These are phyloP conservation scores for Agapornis canus DNA, from an alignment of 2,797 vertebrate species.

Conservation along the genomic window DNA sequence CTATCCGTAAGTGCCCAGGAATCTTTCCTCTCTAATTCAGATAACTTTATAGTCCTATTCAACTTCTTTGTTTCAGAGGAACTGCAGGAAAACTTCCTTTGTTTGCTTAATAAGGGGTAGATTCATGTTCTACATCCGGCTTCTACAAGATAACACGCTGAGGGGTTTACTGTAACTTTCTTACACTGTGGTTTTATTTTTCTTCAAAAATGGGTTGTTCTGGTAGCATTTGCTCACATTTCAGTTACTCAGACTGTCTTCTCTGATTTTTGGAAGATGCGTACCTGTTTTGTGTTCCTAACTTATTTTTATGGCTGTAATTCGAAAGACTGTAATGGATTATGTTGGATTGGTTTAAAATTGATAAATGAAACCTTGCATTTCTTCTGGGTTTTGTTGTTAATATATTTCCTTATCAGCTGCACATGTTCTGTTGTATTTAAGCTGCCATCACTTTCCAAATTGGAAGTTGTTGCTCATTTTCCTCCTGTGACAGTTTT, in stretches of 20 bases:
- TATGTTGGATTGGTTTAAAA: conserved; percentile 22
- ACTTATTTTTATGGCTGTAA: conserved; percentile 49
- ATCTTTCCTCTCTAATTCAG: background rate
- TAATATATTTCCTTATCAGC: background rate
- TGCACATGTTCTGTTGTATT: background rate
- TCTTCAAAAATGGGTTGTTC: background rate
- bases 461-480: background rate
- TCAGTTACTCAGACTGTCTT: background rate
- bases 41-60: background rate
- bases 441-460: background rate
- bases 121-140: background rate
- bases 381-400: conserved; percentile 30
- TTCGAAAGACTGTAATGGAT: conserved; percentile 54
- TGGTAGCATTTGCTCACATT: conserved; percentile 4
- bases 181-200: background rate
- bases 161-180: conserved; percentile 9
- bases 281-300: conserved; percentile 27
- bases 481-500: background rate
- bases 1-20: conserved; percentile 27
- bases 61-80: conserved; percentile 15
- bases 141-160: background rate
- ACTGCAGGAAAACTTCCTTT: background rate
- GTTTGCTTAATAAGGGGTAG: background rate
- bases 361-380: conserved; percentile 3
- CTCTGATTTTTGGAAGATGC: background rate